Evolutionary conservation across 1,140 invertebrate genomes (phyloP), one percentile per base, ranked within the genome.

Genomic region (Lepidotrigona ventralis): DNA sequence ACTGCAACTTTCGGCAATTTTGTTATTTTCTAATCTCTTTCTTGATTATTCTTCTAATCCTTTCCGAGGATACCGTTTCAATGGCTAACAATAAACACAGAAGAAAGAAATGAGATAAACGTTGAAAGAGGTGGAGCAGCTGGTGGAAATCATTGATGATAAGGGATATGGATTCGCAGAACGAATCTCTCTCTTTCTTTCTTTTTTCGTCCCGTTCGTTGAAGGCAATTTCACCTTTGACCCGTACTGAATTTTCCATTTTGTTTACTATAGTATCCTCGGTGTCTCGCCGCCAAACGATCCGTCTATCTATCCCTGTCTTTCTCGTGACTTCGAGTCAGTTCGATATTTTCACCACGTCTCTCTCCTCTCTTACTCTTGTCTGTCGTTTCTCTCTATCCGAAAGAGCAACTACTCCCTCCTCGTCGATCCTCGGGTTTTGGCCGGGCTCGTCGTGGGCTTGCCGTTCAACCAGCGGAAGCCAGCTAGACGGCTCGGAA

Each of bases 241-340:
- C 68, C 64, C 23, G 33, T 66, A n/a, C 51, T 15, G 21, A 23
- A 86, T 87, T 90, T 90, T 90, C 89, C 86, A 91, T 91, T 89
- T 89, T 89, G 86, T 85, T 84, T 79, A 66, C 76, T 23, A 12
- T 79, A 46, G 23, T 29, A 15, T 17, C 0, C 39, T 21, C 23
- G 3, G 14, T 9, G 51, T 54, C 33, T 72, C 46, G 17, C 19
- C 15, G 46, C 39, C 29, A 51, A 56, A 54, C 64, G 72, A 58
- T 53, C 26, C 51, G 60, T 26, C 21, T 33, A 60, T 54, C 79
- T 9, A 33, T 82, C 80, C 46, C 39, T 9, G 19, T 80, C 19
- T 19, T 39, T 9, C 21, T 29, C 33, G 12, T 2, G 2, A 64
- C 5, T 64, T 29, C 56, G 9, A 68, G 17, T 46, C 8, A 15